phyloP scores from a whole-genome alignment of 2,797 vertebrate species.

The Fistularia commersonii region DNA sequence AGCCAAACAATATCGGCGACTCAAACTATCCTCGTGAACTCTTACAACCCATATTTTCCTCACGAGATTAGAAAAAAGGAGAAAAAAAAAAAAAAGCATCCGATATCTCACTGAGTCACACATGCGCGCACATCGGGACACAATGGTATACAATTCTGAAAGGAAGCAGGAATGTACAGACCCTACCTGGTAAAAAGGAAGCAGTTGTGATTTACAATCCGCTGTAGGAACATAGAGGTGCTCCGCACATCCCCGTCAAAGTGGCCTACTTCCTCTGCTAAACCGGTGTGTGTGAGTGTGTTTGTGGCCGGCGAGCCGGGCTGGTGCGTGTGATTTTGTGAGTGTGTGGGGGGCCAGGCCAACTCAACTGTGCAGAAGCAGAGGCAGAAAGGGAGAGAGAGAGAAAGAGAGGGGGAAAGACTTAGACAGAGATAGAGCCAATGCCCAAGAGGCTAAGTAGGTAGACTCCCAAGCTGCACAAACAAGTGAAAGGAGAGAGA shows the following conservation, averaged over 20 bases:
- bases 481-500: conserved; percentile 52
- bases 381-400: conserved; percentile 13
- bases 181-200: conserved; percentile 63
- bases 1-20: conserved; percentile 26
- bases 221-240: conserved; percentile 48
- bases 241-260: conserved; percentile 65
- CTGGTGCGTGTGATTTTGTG: conserved; percentile 57
- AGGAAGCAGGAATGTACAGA: neutral
- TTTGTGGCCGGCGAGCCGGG: conserved; percentile 46
- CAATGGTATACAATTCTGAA: too few relatives aligned
- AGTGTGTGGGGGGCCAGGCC: conserved; percentile 55
- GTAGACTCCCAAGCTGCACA: conserved; percentile 70
- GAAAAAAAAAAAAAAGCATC: conserved; percentile 1
- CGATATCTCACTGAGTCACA: too few relatives aligned
- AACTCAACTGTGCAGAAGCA: conserved; percentile 31
- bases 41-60: neutral
- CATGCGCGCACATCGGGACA: too few relatives aligned
- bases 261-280: conserved; percentile 69
- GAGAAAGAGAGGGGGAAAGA: conserved; percentile 27
- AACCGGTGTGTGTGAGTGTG: conserved; percentile 56
- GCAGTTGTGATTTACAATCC: conserved; percentile 61
- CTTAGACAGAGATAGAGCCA: conserved; percentile 32
- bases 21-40: conserved; percentile 20
- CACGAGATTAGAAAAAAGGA: neutral
- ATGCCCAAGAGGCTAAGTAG: conserved; percentile 68